phyloP scores from a whole-genome alignment of 2,888 invertebrate species.

The Parnassius orleans region DNA sequence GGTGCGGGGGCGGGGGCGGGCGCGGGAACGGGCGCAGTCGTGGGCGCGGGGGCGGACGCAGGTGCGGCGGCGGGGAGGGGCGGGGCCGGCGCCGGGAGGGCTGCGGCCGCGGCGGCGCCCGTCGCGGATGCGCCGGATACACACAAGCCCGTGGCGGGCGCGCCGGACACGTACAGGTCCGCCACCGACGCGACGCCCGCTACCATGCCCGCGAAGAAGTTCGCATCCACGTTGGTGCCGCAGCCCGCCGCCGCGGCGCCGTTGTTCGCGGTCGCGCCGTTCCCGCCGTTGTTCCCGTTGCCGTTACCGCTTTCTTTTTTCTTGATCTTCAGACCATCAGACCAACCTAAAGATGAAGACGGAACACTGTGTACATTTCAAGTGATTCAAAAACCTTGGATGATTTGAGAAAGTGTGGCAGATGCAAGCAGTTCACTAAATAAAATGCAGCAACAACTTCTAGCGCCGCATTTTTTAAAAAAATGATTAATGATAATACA shows the following conservation, averaged over 20 bases:
- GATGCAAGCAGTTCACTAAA: too few species aligned
- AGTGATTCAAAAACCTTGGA: too few species aligned
- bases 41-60: slow-evolving; percentile 52
- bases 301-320: slow-evolving; percentile 46
- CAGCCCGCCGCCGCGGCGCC: slow-evolving; percentile 46
- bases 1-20: slow-evolving; percentile 33
- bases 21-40: slow-evolving; percentile 54
- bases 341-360: too few species aligned
- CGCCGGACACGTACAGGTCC: slow-evolving; percentile 24
- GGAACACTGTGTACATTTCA: too few species aligned
- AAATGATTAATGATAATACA: too few species aligned
- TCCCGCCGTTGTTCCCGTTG: slow-evolving; percentile 45
- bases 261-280: slow-evolving; percentile 21
- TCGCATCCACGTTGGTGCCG: slow-evolving; percentile 45
- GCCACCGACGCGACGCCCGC: slow-evolving; percentile 11
- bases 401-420: too few species aligned
- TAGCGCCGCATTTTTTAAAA: too few species aligned
- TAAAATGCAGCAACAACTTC: too few species aligned
- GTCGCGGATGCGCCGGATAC: slow-evolving; percentile 32
- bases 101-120: slow-evolving; percentile 43
- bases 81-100: slow-evolving; percentile 54
- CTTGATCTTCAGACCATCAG: slow-evolving; percentile 25
- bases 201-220: slow-evolving; percentile 31
- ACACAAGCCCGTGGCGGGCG: slow-evolving; percentile 30
- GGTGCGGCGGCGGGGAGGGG: slow-evolving; percentile 65